Evolutionary conservation across 1,140 invertebrate genomes (phyloP).

Genomic region (Drosophila malerkotliana): DNA sequence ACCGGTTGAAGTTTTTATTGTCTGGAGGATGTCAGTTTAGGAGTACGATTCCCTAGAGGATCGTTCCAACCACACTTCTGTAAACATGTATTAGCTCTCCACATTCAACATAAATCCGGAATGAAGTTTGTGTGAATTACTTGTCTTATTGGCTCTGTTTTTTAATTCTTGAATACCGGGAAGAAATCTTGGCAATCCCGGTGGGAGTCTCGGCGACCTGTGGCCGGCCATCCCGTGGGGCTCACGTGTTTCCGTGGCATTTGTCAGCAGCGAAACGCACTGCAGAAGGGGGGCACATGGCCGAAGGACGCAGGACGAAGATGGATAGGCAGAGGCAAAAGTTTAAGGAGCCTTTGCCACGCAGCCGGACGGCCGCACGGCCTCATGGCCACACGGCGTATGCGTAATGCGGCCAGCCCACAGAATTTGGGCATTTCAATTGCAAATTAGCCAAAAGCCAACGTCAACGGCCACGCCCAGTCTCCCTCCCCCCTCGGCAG

Average conservation of each 20-base stretch:
- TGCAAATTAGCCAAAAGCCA: constrained; percentile 67
- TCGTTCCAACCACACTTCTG: neutral
- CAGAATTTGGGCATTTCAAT: constrained; percentile 74
- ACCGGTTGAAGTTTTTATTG: constrained; percentile 14
- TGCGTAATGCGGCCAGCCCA: constrained; percentile 62
- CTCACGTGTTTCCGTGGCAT: constrained; percentile 59
- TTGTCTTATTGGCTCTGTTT: no score
- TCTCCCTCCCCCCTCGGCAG: neutral
- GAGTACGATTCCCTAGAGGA: neutral
- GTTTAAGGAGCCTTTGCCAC: constrained; percentile 40
- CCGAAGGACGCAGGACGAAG: neutral
- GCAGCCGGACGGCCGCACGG: constrained; percentile 37
- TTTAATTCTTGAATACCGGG: no score
- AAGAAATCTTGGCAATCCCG: neutral
- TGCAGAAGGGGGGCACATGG: neutral
- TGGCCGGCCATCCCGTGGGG: neutral
- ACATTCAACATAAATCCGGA: constrained; percentile 7
- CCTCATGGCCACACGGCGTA: constrained; percentile 44
- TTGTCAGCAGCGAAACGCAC: constrained; percentile 38
- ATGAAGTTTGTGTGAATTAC: constrained; percentile 2
- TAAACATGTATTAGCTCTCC: constrained; percentile 8
- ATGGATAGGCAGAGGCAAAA: constrained; percentile 23
- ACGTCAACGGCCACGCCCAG: constrained; percentile 20
- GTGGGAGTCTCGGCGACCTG: neutral
- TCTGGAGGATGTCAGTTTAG: constrained; percentile 12